phyloP scores from a whole-genome alignment of 2,888 invertebrate genomes.

The Cantharis flavilabris region DNA sequence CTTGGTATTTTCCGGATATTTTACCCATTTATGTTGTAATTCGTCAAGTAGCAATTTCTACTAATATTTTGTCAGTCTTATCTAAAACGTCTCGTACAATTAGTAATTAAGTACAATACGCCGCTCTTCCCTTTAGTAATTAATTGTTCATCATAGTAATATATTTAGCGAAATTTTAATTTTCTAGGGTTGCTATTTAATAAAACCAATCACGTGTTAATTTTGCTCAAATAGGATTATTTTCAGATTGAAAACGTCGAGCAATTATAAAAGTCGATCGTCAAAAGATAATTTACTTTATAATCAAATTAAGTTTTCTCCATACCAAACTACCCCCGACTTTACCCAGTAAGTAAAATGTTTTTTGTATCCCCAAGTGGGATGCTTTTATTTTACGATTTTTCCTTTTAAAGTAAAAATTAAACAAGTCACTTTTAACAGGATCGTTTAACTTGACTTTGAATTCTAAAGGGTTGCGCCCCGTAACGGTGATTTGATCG shows the following conservation, averaged over 20 bases:
- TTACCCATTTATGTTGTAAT: constrained; percentile 14
- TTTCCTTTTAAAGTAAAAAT: background rate
- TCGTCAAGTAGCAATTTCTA: constrained; percentile 3
- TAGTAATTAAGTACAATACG: background rate
- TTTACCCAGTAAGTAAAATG: background rate
- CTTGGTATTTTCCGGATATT: constrained; percentile 21
- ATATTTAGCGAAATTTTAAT: constrained; percentile 13
- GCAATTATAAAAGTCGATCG: constrained; percentile 25
- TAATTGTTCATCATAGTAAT: background rate
- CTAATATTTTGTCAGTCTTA: background rate
- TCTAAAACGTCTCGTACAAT: background rate
- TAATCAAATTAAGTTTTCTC: constrained; percentile 32
- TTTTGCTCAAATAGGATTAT: constrained; percentile 27
- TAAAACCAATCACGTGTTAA: constrained; percentile 30
- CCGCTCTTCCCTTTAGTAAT: background rate
- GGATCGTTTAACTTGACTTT: background rate
- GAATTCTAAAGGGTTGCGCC: background rate
- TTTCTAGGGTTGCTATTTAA: constrained; percentile 9
- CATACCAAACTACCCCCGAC: background rate
- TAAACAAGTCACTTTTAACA: background rate
- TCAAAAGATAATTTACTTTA: constrained; percentile 28
- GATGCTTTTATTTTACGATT: background rate
- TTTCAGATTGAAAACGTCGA: constrained; percentile 30
- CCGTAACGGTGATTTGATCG: background rate
- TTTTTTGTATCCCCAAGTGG: background rate